Evolutionary conservation across 2,113 vertebrate genomes (phyloP).

Genomic region (Pelusios castaneus): DNA sequence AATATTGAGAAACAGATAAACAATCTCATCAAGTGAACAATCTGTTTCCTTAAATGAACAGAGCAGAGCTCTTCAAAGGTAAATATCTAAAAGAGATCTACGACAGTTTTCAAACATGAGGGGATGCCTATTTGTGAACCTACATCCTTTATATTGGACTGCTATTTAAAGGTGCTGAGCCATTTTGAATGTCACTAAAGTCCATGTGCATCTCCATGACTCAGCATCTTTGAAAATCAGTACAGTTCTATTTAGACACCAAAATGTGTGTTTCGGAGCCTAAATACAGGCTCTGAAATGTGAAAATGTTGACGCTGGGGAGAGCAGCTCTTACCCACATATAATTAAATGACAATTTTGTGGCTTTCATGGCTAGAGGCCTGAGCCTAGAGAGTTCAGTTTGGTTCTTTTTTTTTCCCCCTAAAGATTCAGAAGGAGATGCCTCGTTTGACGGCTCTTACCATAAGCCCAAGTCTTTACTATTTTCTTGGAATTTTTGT

Average conservation of each 20-base stretch:
- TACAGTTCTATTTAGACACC: not conserved
- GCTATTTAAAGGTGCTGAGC: not conserved
- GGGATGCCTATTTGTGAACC: not conserved
- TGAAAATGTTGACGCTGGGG: slow-evolving; percentile 25
- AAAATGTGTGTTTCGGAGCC: not conserved
- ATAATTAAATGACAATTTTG: slow-evolving; percentile 29
- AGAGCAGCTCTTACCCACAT: not conserved
- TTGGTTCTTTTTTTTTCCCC: not conserved
- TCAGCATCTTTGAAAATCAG: not conserved
- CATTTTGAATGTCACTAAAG: not conserved
- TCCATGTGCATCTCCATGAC: not conserved
- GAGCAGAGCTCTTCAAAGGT: not conserved
- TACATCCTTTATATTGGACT: not conserved
- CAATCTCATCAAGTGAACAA: rapidly evolving
- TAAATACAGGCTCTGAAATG: not conserved
- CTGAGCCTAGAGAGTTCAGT: slow-evolving; percentile 11
- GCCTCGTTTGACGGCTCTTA: slow-evolving; percentile 25
- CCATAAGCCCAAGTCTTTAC: slow-evolving; percentile 55
- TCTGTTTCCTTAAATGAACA: not conserved
- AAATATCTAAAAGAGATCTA: not conserved
- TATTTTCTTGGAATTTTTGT: slow-evolving; percentile 3
- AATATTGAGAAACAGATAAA: not conserved
- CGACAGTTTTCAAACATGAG: not conserved
- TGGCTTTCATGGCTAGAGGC: not conserved
- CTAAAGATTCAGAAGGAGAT: slow-evolving; percentile 31